Conservation (phyloP, 2,888 invertebrate species). For the Sminthurides aquaticus region DNA sequence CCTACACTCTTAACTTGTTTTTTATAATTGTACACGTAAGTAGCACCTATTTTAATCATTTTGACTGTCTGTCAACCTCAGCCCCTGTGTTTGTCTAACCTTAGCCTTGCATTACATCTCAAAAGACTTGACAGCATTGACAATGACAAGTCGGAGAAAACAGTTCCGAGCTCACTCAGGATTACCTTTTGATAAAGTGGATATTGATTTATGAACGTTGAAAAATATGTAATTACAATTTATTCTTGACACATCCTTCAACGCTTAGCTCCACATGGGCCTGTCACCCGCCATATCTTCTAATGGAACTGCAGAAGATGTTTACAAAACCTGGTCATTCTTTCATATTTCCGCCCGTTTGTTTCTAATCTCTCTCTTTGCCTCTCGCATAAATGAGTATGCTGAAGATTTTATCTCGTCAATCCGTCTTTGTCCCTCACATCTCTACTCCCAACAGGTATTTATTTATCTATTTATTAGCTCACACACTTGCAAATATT, state of each 20-base stretch:
- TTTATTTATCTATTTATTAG: too few relatives aligned
- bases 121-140: too few relatives aligned
- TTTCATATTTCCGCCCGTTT: constrained; percentile 5
- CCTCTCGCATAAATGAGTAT: constrained; percentile 14
- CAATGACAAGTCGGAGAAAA: too few relatives aligned
- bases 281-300: background rate
- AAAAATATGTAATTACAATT: background rate
- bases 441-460: background rate
- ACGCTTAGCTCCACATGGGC: constrained; percentile 16
- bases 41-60: background rate
- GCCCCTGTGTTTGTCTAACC: too few relatives aligned
- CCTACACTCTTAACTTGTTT: constrained; percentile 15
- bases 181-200: background rate
- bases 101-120: background rate
- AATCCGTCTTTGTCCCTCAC: background rate
- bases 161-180: too few relatives aligned
- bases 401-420: constrained; percentile 13
- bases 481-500: too few relatives aligned
- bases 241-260: background rate
- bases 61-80: background rate
- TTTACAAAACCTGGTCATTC: constrained; percentile 18
- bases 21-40: constrained; percentile 19
- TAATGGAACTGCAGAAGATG: background rate
- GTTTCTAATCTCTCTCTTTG: constrained; percentile 12
- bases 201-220: background rate